Evolutionary conservation across 2,113 vertebrate genomes (phyloP).

Genomic region (Mirounga angustirostris): DNA sequence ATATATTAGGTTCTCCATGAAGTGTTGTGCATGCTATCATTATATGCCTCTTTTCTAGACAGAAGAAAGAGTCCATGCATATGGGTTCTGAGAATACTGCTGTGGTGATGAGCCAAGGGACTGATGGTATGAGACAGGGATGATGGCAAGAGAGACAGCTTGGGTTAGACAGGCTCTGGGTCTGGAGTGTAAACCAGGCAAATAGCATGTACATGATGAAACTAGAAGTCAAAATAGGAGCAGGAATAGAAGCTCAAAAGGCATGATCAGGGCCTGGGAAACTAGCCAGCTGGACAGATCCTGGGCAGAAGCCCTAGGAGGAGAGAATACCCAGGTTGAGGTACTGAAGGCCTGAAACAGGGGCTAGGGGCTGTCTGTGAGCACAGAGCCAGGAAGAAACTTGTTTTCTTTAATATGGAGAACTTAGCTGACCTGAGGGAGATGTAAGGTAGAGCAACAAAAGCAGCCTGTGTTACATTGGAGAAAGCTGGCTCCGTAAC

Average conservation of each 20-base stretch:
- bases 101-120: not conserved
- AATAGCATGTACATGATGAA: not conserved
- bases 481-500: not conserved
- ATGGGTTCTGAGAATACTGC: not conserved
- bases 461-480: not conserved
- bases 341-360: not conserved
- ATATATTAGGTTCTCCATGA: not conserved
- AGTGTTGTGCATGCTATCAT: not conserved
- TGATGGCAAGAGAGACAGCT: not conserved
- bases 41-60: not conserved
- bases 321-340: not conserved
- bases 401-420: not conserved
- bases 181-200: not conserved
- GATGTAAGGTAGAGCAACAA: not conserved
- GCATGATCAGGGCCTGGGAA: not conserved
- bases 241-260: not conserved
- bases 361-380: not conserved
- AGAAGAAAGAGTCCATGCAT: not conserved
- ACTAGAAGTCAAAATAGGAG: not conserved
- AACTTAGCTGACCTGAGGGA: conserved; percentile 11
- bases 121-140: not conserved
- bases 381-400: not conserved
- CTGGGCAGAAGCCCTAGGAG: not conserved
- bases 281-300: not conserved
- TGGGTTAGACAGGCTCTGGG: not conserved